Conservation (phyloP, 2,113 vertebrate species). For the Pandion haliaetus region DNA sequence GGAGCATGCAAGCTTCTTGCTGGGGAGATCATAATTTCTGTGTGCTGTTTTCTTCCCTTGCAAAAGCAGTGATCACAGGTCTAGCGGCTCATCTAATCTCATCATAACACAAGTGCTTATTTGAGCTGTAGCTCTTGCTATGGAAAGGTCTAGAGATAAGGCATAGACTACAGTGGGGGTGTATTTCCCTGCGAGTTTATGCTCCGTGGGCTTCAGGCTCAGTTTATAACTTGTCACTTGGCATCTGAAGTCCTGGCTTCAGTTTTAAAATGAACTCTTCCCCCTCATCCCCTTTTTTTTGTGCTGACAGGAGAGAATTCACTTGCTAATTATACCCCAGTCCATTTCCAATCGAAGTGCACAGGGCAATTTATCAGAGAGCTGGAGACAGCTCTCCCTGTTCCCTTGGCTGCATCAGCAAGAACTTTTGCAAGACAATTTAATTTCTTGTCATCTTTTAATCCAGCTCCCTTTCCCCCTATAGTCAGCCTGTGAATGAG, state of each 20-base stretch:
- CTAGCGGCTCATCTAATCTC: not conserved
- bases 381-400: not conserved
- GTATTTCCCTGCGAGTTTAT: not conserved
- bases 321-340: slow-evolving; percentile 20
- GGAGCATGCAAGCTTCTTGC: not conserved
- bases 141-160: not conserved
- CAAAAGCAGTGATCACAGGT: accelerated
- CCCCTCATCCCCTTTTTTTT: not conserved
- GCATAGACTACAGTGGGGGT: not conserved
- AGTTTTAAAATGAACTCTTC: not conserved
- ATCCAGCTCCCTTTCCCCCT: not conserved
- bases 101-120: not conserved
- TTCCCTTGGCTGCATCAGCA: slow-evolving; percentile 43
- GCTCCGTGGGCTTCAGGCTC: not conserved
- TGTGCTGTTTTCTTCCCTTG: not conserved
- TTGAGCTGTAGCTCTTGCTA: not conserved
- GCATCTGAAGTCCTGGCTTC: not conserved
- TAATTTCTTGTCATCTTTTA: slow-evolving; percentile 47
- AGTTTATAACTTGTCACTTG: not conserved
- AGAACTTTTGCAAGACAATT: slow-evolving; percentile 31
- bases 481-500: not conserved
- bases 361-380: not conserved
- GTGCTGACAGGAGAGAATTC: slow-evolving; percentile 42
- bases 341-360: not conserved
- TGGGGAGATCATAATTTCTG: not conserved